These are phyloP conservation scores for Pseudomyrmex pallidus DNA, from an alignment of 1,140 invertebrate genomes.

Conservation along the genomic window DNA sequence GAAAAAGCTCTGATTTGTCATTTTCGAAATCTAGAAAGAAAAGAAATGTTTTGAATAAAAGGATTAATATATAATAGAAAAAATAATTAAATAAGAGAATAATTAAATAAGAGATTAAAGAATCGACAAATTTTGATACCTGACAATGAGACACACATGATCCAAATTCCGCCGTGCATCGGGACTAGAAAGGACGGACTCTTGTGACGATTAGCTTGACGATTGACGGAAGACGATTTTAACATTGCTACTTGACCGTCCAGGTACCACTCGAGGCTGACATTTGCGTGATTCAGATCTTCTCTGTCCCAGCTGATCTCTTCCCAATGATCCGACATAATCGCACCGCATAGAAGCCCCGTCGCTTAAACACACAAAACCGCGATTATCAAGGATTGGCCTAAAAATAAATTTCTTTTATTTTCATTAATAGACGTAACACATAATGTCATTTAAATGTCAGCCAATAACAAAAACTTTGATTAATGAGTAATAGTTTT, in stretches of 20 bases:
- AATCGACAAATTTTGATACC: constrained; percentile 82
- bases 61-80: background rate
- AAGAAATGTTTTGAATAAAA: background rate
- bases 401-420: background rate
- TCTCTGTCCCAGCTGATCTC: constrained; percentile 90
- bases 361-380: constrained; percentile 84
- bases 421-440: background rate
- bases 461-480: background rate
- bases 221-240: constrained; percentile 76
- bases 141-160: constrained; percentile 91
- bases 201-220: constrained; percentile 78
- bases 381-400: background rate
- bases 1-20: too few species aligned
- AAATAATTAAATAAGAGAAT: too few species aligned
- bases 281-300: constrained; percentile 82
- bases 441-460: too few species aligned
- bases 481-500: background rate
- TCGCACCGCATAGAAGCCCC: constrained; percentile 91
- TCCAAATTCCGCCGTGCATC: constrained; percentile 95
- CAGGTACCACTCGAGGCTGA: constrained; percentile 80
- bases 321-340: constrained; percentile 95
- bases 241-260: constrained; percentile 79
- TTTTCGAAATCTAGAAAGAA: background rate
- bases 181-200: constrained; percentile 89
- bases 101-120: too few species aligned